These are phyloP conservation scores for Sterna hirundo DNA, from an alignment of 2,113 vertebrate genomes.

Conservation along the genomic window DNA sequence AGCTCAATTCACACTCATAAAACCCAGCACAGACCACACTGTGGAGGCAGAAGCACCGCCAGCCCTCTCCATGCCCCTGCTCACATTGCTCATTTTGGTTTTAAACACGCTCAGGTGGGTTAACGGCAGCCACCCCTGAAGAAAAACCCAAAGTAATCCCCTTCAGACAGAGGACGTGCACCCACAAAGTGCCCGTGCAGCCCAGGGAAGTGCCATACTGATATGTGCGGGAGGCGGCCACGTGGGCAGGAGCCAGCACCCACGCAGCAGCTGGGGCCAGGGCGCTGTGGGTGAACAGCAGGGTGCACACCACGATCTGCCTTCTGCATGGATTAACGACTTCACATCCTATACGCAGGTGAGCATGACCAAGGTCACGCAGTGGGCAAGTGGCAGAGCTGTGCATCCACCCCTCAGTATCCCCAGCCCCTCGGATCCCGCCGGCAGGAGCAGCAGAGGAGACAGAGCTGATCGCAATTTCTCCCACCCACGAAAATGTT, in stretches of 20 bases:
- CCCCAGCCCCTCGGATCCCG: neutral
- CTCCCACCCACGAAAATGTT: neutral
- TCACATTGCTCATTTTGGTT: fast-evolving
- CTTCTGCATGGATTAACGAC: neutral
- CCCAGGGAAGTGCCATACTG: neutral
- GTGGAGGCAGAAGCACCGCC: neutral
- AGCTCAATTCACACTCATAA: no score
- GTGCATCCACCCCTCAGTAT: no score
- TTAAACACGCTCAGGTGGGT: neutral
- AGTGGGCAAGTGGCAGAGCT: neutral
- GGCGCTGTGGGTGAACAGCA: fast-evolving
- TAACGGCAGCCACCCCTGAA: neutral
- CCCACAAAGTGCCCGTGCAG: neutral
- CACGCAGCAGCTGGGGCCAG: fast-evolving
- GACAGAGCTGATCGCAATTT: fast-evolving
- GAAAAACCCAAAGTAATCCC: neutral
- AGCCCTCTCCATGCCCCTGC: neutral
- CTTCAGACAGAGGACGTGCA: neutral
- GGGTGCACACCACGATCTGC: fast-evolving
- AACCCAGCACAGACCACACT: neutral
- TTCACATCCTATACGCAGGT: fast-evolving
- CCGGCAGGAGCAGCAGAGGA: neutral
- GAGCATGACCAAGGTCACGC: neutral
- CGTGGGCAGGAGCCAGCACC: fast-evolving
- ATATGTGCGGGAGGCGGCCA: neutral